Evolutionary conservation across 53 echinoderm and acorn worm genomes (phyloP), one percentile per base, ranked within the genome.

Genomic region (Paracentrotus lividus): DNA sequence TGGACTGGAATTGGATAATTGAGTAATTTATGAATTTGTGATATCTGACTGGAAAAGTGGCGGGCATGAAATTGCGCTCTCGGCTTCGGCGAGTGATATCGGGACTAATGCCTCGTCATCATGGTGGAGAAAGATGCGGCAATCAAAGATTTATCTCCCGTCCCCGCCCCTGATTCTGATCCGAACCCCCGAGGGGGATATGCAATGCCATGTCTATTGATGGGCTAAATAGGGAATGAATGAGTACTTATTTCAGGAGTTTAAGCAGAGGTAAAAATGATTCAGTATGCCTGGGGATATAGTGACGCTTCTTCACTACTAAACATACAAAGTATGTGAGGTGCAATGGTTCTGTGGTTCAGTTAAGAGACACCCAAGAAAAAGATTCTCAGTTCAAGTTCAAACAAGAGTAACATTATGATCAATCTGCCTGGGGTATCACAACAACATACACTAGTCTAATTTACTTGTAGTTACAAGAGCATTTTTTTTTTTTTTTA

Each of bases 11-110:
- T 53, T 32, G 86, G 86, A 86, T 86, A 56, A 86, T 86, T 86
- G 56, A 54, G 86, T 86, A 26, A 86, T 86, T 86, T 86, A 86
- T 86, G 86, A 86, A 86, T 86, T 86, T 86, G 86, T 56, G 86
- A 86, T 31, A 56, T 86, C 38, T 86, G 31, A 56, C 54, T 56
- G 34, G 57, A 86, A 86, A 86, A 55, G 86, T 86, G 86, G 4
- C 56, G 86, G 38, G 86, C 32, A 86, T 34, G 56, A 86, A 31
- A 86, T 86, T 86, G 86, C 34, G 56, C 86, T 56, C 55, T 86
- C 36, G 33, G 53, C 86, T 53, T 55, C 34, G 56, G 56, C 34
- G 33, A 23, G 54, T 36, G 32, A 78, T 78, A 78, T 78, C 45
- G 24, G 23, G 21, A 47, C 78, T 45, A 45, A 47, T 23, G 44